A percentile compares a stretch with the other conserved stretches of the same genome.
Evolutionary conservation across 2,797 vertebrate species (phyloP).

Genomic region (Orientallactaga sibirica): DNA sequence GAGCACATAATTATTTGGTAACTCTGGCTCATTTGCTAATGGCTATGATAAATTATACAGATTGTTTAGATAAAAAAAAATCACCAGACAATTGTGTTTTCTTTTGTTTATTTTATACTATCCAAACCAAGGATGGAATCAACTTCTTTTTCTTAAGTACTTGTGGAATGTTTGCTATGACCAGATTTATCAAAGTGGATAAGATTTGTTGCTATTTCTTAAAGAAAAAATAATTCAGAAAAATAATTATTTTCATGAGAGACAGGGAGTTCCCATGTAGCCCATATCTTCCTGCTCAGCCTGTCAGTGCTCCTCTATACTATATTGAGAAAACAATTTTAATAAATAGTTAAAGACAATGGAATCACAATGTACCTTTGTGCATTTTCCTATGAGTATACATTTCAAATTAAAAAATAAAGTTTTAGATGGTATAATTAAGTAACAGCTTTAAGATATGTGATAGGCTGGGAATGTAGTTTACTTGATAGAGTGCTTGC

Average conservation of each 20-base stretch:
- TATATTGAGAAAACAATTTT: neutral
- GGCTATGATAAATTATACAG: constrained; percentile 63
- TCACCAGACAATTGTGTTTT: constrained; percentile 62
- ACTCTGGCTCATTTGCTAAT: constrained; percentile 59
- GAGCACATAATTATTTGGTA: constrained; percentile 59
- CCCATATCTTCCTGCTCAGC: neutral
- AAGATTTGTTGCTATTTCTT: neutral
- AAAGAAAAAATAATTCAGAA: neutral
- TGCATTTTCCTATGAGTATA: constrained; percentile 36
- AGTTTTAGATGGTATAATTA: neutral
- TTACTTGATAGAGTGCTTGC: too few species aligned
- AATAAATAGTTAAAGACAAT: neutral
- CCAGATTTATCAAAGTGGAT: constrained; percentile 16
- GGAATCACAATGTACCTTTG: neutral
- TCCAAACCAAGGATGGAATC: constrained; percentile 46
- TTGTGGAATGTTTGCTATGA: neutral
- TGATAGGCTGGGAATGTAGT: neutral
- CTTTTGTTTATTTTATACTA: constrained; percentile 64
- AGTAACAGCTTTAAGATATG: neutral
- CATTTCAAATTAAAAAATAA: neutral
- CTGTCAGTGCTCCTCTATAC: neutral
- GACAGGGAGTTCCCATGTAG: neutral
- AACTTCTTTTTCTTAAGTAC: constrained; percentile 56
- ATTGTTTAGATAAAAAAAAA: constrained; percentile 60
- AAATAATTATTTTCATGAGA: neutral